A percentile compares a stretch with the other conserved stretches of the same genome.
These are phyloP conservation scores for Drosophila pseudoananassae DNA, from an alignment of 1,140 invertebrate genomes.

Conservation along the genomic window DNA sequence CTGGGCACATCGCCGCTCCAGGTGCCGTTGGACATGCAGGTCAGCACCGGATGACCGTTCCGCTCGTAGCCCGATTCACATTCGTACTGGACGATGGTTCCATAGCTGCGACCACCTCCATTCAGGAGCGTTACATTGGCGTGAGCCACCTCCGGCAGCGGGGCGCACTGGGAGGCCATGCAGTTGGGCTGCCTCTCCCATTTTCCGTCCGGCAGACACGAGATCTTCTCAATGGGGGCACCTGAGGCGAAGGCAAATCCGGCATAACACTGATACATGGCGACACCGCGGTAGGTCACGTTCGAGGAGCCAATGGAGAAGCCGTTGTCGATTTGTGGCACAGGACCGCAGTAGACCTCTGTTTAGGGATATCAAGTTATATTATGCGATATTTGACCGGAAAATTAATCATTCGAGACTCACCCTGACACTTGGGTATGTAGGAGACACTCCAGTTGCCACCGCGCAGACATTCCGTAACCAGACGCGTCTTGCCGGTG, in stretches of 20 bases:
- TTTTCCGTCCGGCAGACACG: constrained; percentile 93
- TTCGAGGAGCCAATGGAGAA: constrained; percentile 98
- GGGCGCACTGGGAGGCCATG: constrained; percentile 96
- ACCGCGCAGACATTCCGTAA: constrained; percentile 93
- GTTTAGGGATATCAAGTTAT: constrained; percentile 39
- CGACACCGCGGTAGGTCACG: constrained; percentile 96
- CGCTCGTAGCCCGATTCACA: constrained; percentile 97
- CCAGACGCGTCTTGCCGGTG: constrained; percentile 93
- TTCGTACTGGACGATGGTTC: constrained; percentile 97
- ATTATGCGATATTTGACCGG: background rate
- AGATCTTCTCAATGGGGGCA: constrained; percentile 94
- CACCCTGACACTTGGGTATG: constrained; percentile 96
- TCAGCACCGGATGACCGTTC: constrained; percentile 93
- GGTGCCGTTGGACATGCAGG: constrained; percentile 98
- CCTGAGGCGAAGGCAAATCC: constrained; percentile 97
- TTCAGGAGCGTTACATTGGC: constrained; percentile 95
- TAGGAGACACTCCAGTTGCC: constrained; percentile 97
- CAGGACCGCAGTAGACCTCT: constrained; percentile 98
- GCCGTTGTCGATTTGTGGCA: constrained; percentile 98
- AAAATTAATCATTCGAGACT: background rate
- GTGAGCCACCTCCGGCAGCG: constrained; percentile 93
- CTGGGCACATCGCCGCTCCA: constrained; percentile 97
- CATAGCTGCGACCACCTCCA: constrained; percentile 96
- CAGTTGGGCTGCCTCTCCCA: constrained; percentile 97
- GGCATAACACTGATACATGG: constrained; percentile 98